Evolutionary conservation across 2,113 vertebrate species (phyloP).

Genomic region (Osmerus mordax): DNA sequence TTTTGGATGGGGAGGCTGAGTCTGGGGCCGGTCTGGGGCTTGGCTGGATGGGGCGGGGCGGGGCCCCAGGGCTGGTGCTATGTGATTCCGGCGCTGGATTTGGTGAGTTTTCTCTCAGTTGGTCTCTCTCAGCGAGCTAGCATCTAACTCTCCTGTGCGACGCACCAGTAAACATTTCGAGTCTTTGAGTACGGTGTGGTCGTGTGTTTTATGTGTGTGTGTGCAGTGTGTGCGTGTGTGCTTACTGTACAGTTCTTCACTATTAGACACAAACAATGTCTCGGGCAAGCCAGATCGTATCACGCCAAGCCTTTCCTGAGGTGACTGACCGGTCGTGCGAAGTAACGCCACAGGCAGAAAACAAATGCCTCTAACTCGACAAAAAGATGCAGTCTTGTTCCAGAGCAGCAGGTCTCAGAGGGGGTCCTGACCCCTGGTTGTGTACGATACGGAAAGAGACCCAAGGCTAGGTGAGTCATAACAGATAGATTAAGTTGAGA

Average conservation of each 20-base stretch:
- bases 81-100: too few species aligned
- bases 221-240: not conserved
- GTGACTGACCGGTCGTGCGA: constrained; percentile 18
- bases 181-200: not conserved
- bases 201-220: not conserved
- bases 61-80: too few species aligned
- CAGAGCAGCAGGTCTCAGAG: constrained; percentile 17
- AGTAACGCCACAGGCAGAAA: constrained; percentile 41
- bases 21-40: too few species aligned
- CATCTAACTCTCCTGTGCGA: too few species aligned
- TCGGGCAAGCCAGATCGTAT: too few species aligned
- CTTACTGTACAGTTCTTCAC: not conserved
- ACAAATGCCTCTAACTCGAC: constrained; percentile 50
- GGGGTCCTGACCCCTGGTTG: constrained; percentile 16
- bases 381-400: constrained; percentile 38
- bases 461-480: too few species aligned
- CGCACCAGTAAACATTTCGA: too few species aligned
- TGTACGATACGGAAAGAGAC: not conserved
- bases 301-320: constrained; percentile 8
- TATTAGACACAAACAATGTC: constrained; percentile 45
- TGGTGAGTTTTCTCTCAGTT: too few species aligned
- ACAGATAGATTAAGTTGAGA: too few species aligned
- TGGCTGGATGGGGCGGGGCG: too few species aligned
- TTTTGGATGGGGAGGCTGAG: not conserved
- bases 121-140: too few species aligned